Evolutionary conservation across 2,888 invertebrate genomes (phyloP).

Genomic region (Salticus scenicus): DNA sequence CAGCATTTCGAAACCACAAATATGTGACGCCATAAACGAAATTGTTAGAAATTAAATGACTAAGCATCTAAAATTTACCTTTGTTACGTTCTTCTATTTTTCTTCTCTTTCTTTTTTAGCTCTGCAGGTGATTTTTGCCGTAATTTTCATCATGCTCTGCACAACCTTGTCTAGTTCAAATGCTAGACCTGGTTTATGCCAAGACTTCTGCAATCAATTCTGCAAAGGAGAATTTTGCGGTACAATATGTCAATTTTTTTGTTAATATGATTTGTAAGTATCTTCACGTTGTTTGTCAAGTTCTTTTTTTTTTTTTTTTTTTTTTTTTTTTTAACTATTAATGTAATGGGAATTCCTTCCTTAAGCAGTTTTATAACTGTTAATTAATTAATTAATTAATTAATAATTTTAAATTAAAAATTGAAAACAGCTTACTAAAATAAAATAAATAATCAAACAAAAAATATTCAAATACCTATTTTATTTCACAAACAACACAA

Average conservation of each 20-base stretch:
- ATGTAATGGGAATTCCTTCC: too few species aligned
- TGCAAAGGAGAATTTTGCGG: slow-evolving; percentile 48
- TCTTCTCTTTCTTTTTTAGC: slow-evolving; percentile 11
- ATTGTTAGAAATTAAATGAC: neutral
- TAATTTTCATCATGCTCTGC: slow-evolving; percentile 25
- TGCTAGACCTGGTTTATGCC: slow-evolving; percentile 53
- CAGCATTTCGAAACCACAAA: neutral
- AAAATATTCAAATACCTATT: too few species aligned
- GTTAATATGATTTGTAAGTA: slow-evolving; percentile 31
- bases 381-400: too few species aligned
- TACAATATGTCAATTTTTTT: slow-evolving; percentile 55
- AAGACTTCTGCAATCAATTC: slow-evolving; percentile 49
- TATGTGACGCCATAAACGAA: slow-evolving; percentile 3
- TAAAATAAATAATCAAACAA: too few species aligned
- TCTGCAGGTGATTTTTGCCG: slow-evolving; percentile 14
- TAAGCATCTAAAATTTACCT: neutral
- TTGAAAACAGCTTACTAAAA: too few species aligned
- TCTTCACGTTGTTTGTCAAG: too few species aligned
- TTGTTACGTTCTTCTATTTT: neutral
- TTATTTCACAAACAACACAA: too few species aligned
- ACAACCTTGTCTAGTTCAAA: slow-evolving; percentile 23
- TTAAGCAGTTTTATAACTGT: too few species aligned
- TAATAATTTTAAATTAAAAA: too few species aligned
- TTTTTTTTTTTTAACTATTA: too few species aligned
- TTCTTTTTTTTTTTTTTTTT: too few species aligned